Evolutionary conservation across 2,113 vertebrate species (phyloP).

Genomic region (Rhadina sibilatrix): DNA sequence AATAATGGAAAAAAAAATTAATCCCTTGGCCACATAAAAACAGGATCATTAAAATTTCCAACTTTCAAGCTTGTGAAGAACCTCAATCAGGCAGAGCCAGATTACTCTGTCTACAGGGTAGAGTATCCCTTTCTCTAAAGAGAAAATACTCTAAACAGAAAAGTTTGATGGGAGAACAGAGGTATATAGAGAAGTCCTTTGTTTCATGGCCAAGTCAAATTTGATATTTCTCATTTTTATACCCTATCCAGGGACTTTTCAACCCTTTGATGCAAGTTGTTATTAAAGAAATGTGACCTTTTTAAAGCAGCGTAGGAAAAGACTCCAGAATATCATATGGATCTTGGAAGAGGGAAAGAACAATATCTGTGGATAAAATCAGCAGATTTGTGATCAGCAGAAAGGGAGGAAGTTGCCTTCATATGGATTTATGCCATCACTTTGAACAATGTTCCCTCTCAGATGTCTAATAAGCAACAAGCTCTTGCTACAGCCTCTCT

Average conservation of each 20-base stretch:
- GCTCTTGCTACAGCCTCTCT: not conserved
- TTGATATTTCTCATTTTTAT: not conserved
- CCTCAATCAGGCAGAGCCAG: not conserved
- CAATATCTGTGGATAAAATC: not conserved
- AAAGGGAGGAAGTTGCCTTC: not conserved
- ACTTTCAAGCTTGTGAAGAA: not conserved
- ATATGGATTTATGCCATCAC: not conserved
- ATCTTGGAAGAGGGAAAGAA: not conserved
- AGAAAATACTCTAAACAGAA: not conserved
- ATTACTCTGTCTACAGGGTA: not conserved
- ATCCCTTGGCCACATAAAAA: not conserved
- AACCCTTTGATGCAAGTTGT: not conserved
- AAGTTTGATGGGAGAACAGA: not conserved
- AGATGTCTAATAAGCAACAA: not conserved
- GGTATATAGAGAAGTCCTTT: not conserved
- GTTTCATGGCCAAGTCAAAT: not conserved
- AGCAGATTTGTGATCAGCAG: not conserved
- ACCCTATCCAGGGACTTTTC: not conserved
- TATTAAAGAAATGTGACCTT: not conserved
- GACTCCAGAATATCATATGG: not conserved
- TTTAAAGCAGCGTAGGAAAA: not conserved
- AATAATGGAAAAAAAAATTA: too few species aligned
- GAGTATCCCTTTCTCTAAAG: not conserved
- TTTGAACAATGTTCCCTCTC: not conserved
- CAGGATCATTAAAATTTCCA: not conserved